These are phyloP conservation scores for Jacana jacana DNA, from an alignment of 2,113 vertebrate genomes.

Conservation along the genomic window DNA sequence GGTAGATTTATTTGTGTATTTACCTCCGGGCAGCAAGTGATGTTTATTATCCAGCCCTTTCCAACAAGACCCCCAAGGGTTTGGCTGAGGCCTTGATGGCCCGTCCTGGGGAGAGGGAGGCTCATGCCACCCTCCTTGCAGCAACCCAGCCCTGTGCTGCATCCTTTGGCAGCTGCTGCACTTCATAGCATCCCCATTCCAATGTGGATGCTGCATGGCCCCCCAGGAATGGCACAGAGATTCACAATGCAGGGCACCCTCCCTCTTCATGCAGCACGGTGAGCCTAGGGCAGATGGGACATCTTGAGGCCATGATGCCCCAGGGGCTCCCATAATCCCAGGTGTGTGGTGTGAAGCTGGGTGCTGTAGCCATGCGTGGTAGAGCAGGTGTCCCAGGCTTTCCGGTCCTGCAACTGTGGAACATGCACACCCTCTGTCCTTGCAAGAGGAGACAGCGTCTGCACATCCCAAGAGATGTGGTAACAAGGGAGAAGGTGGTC, in stretches of 20 bases:
- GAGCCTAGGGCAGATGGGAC: not conserved
- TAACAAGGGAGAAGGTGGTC: not conserved
- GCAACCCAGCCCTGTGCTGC: not conserved
- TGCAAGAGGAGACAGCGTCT: accelerated
- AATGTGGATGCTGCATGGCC: accelerated
- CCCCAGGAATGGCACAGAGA: not conserved
- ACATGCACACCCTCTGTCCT: accelerated
- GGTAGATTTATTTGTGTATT: not conserved
- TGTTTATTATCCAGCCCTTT: not conserved
- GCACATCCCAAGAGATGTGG: accelerated
- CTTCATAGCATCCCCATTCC: not conserved
- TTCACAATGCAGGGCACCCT: accelerated
- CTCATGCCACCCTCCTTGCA: not conserved
- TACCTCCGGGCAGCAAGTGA: accelerated
- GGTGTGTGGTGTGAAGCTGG: accelerated
- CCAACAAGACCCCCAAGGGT: accelerated
- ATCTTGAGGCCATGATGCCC: accelerated
- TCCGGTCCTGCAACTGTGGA: not conserved
- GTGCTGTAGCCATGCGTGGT: accelerated
- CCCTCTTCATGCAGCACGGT: not conserved
- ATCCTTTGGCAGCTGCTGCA: accelerated
- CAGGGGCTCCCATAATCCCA: not conserved
- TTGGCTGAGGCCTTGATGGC: not conserved
- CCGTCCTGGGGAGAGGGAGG: accelerated
- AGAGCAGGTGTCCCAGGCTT: not conserved